These are phyloP conservation scores for Ariopsis seemanni DNA, from an alignment of 2,113 vertebrate genomes.

Conservation along the genomic window DNA sequence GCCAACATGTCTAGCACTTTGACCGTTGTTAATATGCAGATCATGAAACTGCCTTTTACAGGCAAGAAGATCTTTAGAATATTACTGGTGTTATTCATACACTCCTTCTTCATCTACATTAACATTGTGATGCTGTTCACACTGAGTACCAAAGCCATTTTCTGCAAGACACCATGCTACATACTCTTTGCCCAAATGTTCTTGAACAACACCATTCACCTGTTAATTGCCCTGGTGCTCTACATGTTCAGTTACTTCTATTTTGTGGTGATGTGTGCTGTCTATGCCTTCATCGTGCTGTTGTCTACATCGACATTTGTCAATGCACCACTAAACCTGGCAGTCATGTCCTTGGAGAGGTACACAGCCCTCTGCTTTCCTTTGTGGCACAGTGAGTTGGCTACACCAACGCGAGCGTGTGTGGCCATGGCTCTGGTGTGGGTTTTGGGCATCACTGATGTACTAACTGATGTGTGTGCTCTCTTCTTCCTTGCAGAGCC, in stretches of 20 bases:
- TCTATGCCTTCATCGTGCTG: conserved; percentile 34
- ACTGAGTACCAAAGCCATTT: conserved; percentile 36
- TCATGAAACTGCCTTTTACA: background rate
- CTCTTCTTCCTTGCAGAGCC: conserved; percentile 38
- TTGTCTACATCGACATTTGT: conserved; percentile 28
- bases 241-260: background rate
- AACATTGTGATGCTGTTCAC: conserved; percentile 43
- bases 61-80: conserved; percentile 25
- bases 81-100: conserved; percentile 5
- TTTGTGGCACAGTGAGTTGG: conserved; percentile 44
- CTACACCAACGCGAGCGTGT: conserved; percentile 16
- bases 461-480: conserved; percentile 36
- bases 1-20: conserved; percentile 25
- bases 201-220: conserved; percentile 36
- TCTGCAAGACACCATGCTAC: conserved; percentile 47
- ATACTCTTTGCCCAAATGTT: conserved; percentile 53
- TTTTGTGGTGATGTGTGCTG: background rate
- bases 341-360: conserved; percentile 50
- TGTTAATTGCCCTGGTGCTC: conserved; percentile 4
- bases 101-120: conserved; percentile 38
- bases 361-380: conserved; percentile 55
- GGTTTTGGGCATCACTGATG: conserved; percentile 27
- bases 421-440: conserved; percentile 33
- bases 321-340: conserved; percentile 45
- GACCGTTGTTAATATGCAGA: conserved; percentile 24